Conservation (phyloP, 2,888 invertebrate species). For the Nemoura dubitans region DNA sequence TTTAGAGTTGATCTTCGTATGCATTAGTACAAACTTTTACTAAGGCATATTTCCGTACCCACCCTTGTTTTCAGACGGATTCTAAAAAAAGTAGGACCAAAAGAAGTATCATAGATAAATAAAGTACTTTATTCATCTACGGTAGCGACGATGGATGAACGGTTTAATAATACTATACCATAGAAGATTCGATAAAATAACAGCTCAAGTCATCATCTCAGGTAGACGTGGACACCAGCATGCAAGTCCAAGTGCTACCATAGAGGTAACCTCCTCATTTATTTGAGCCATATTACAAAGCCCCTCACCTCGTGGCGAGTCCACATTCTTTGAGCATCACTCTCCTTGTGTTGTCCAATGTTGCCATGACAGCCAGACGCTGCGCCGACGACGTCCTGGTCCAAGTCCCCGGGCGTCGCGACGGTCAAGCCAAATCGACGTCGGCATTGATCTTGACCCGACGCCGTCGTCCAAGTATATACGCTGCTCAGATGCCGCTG, state of each 20-base stretch:
- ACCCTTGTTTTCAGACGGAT: too few species aligned
- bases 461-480: not conserved
- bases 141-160: too few species aligned
- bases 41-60: too few species aligned
- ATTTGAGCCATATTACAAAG: not conserved
- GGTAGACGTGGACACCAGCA: too few species aligned
- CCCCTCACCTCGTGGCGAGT: not conserved
- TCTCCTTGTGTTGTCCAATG: not conserved
- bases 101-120: too few species aligned
- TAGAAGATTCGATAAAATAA: too few species aligned
- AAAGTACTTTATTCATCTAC: too few species aligned
- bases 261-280: not conserved
- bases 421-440: not conserved
- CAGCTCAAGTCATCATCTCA: too few species aligned
- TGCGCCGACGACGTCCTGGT: not conserved
- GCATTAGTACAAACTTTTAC: too few species aligned
- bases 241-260: not conserved
- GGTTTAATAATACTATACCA: too few species aligned
- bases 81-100: too few species aligned
- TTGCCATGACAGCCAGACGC: not conserved
- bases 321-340: not conserved
- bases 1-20: not conserved
- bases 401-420: not conserved
- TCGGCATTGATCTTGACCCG: constrained; percentile 1
- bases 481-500: not conserved